These are phyloP conservation scores for Cassiopea xamachana DNA, from an alignment of 30 jellyfish, hydroid and myxozoan genomes.

Conservation along the genomic window DNA sequence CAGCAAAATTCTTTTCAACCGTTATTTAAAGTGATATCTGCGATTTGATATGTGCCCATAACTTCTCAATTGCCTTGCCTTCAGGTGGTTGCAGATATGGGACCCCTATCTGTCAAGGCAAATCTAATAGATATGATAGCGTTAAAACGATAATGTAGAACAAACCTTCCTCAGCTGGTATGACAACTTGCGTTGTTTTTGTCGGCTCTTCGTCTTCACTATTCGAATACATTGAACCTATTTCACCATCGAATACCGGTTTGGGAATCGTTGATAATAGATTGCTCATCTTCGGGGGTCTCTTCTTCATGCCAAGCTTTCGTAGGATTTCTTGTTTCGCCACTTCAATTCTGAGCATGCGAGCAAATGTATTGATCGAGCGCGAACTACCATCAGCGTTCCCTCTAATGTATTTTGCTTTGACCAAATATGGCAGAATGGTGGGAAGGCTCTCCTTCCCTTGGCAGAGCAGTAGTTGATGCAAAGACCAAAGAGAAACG, in stretches of 20 bases:
- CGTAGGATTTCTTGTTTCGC: conserved; percentile 55
- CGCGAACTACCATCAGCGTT: background rate
- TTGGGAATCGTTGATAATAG: conserved; percentile 66
- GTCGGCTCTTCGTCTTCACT: conserved; percentile 26
- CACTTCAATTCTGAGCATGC: conserved; percentile 43
- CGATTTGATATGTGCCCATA: too few species aligned
- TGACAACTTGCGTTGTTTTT: conserved; percentile 59
- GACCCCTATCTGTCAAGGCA: too few species aligned
- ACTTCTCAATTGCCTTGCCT: too few species aligned
- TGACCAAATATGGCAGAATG: background rate
- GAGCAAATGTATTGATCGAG: conserved; percentile 21
- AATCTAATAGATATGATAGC: too few species aligned
- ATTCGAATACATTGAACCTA: conserved; percentile 51
- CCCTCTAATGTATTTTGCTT: background rate
- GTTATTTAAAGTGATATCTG: too few species aligned
- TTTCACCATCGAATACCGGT: conserved; percentile 68
- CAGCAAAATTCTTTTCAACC: too few species aligned
- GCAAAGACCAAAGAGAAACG: background rate
- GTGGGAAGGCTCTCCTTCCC: background rate
- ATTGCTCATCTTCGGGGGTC: conserved; percentile 66
- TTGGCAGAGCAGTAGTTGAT: background rate
- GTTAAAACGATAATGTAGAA: background rate
- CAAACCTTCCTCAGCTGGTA: conserved; percentile 73
- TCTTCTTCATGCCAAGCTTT: conserved; percentile 59
- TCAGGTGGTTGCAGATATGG: too few species aligned